Percentiles rank a stretch among this genome's conserved stretches.
phyloP scores from a whole-genome alignment of 2,113 vertebrate genomes.

The Percopsis transmontana region DNA sequence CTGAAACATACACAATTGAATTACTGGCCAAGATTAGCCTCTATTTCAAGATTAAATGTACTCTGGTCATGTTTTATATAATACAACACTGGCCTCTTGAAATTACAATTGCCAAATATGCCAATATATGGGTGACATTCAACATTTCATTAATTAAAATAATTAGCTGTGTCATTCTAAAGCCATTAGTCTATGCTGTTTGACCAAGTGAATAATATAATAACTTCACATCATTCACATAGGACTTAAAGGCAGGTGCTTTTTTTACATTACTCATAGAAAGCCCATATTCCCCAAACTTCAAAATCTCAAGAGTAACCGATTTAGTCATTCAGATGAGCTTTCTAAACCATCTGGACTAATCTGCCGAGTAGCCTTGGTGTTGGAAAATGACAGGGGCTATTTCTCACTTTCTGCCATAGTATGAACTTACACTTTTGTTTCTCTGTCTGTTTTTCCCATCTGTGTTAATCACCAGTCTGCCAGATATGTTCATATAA shows the following conservation, averaged over 20 bases:
- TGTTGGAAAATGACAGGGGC: neutral
- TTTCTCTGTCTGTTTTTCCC: conserved; percentile 13
- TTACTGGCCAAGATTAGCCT: neutral
- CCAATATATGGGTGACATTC: neutral
- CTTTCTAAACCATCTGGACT: conserved; percentile 2
- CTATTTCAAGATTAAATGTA: neutral
- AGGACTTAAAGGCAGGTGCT: conserved; percentile 31
- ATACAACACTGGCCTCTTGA: no score
- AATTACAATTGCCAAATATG: no score
- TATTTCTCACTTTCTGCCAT: conserved; percentile 12
- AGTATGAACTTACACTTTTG: conserved; percentile 29
- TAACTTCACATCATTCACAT: no score
- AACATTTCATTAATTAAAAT: neutral
- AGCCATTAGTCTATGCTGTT: conserved; percentile 10
- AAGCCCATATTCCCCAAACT: conserved; percentile 5
- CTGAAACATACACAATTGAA: neutral
- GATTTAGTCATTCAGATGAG: neutral
- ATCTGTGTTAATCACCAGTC: conserved; percentile 36
- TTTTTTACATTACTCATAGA: conserved; percentile 27
- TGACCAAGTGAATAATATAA: no score
- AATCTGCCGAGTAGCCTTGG: conserved; percentile 7
- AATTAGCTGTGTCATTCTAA: neutral
- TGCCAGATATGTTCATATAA: conserved; percentile 23
- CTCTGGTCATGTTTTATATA: neutral
- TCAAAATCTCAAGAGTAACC: conserved; percentile 28